Evolutionary conservation across 2,888 invertebrate species (phyloP), one percentile per base, ranked within the genome.

Genomic region (Habrosyne pyritoides): DNA sequence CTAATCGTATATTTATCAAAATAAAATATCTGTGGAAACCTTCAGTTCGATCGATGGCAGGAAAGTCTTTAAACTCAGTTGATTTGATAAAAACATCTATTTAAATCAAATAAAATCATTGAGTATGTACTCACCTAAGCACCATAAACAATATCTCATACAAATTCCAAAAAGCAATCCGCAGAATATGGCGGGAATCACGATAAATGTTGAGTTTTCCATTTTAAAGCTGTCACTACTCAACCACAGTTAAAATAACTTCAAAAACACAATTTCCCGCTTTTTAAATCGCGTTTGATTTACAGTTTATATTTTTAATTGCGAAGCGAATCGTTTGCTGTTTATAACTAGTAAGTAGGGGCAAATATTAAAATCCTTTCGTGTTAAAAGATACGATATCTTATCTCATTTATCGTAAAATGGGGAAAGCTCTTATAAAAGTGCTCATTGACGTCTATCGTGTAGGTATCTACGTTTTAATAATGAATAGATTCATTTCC

Each of bases 331-430:
- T 36, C 21, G n/a, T 10, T 52, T 47, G 33, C 47, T n/a, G 10
- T 28, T 36, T 53, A 49, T 61, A 56, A 66, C 66, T 42, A 52
- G 54, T 48, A 49, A 61, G 53, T 53, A 55, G 56, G 53, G 63
- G 53, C 21, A 55, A 57, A 66, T 59, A 62, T 47, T 53, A 69
- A 59, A 51, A 42, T n/a, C 59, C 52, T 55, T 69, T 53, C 36
- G 28, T 57, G 46, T 30, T 46, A 53, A 55, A 26, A 52, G 67
- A 66, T 66, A 51, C 46, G 21, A 12, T 56, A 69, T 57, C 70
- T 66, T 66, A 69, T 66, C 65, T n/a, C 46, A 7, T n/a, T 24
- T 65, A 54, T 63, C 70, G 67, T 63, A 59, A 63, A 60, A 63
- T 54, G 56, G 67, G 66, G 54, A 47, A 55, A 54, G 48, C 42